phyloP scores from a whole-genome alignment of 2,797 vertebrate genomes.

The Danio albolineatus region DNA sequence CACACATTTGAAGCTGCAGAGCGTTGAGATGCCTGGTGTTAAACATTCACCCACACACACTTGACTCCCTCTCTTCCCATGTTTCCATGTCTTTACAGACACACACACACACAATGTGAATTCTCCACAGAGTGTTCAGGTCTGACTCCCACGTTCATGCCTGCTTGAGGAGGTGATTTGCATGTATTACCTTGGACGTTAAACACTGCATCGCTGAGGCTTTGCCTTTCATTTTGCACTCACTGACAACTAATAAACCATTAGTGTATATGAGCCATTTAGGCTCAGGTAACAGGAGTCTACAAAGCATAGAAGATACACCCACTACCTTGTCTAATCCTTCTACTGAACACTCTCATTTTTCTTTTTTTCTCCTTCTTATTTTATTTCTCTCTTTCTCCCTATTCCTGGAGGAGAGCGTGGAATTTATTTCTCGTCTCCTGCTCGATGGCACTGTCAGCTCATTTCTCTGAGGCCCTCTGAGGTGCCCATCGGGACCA shows the following conservation, averaged over 20 bases:
- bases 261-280: slow-evolving; percentile 43
- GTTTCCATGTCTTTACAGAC: slow-evolving; percentile 34
- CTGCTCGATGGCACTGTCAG: slow-evolving; percentile 38
- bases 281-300: slow-evolving; percentile 30
- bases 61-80: background rate
- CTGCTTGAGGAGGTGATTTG: slow-evolving; percentile 54
- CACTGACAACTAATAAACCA: slow-evolving; percentile 47
- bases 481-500: slow-evolving; percentile 41
- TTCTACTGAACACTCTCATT: slow-evolving; percentile 16
- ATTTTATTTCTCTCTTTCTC: slow-evolving; percentile 29
- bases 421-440: background rate
- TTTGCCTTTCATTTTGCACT: slow-evolving; percentile 50
- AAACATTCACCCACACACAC: slow-evolving; percentile 41
- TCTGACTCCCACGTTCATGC: slow-evolving; percentile 50
- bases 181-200: slow-evolving; percentile 57
- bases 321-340: background rate
- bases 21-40: slow-evolving; percentile 3
- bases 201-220: slow-evolving; percentile 41
- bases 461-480: slow-evolving; percentile 47
- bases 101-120: slow-evolving; percentile 44
- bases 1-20: slow-evolving; percentile 6
- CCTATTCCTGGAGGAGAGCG: slow-evolving; percentile 22
- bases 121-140: slow-evolving; percentile 34
- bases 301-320: background rate
- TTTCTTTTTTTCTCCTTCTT: background rate